These are phyloP conservation scores for Coregonus sp. DNA, from an alignment of 2,797 vertebrate genomes.

Conservation along the genomic window DNA sequence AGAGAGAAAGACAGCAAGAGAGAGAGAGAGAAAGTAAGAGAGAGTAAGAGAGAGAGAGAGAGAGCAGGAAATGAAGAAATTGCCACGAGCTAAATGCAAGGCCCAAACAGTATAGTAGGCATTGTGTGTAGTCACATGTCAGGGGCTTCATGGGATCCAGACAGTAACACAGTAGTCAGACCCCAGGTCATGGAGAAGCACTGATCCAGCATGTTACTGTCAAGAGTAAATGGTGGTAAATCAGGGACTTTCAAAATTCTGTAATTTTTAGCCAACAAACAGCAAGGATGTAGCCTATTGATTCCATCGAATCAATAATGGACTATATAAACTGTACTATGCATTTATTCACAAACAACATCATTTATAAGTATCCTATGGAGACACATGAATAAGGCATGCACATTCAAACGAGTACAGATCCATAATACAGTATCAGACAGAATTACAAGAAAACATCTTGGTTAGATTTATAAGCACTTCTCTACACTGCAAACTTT, in stretches of 20 bases:
- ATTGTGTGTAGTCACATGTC: slow-evolving; percentile 56
- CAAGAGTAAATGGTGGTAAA: background rate
- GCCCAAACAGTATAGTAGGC: slow-evolving; percentile 5
- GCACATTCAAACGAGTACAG: background rate
- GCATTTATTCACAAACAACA: background rate
- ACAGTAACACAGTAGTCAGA: slow-evolving; percentile 31
- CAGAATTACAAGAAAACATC: background rate
- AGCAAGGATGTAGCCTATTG: background rate
- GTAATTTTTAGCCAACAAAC: background rate
- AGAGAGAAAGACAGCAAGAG: background rate
- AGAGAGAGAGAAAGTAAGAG: slow-evolving; percentile 12
- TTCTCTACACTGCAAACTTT: background rate
- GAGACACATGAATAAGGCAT: background rate
- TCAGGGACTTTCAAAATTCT: background rate
- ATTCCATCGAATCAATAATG: background rate
- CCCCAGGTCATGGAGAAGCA: background rate
- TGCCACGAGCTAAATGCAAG: background rate
- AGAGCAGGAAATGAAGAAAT: slow-evolving; percentile 10
- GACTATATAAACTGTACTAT: background rate
- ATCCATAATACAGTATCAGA: background rate
- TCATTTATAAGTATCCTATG: background rate
- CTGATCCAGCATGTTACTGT: background rate
- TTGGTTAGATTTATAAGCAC: background rate
- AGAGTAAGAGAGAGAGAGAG: slow-evolving; percentile 50
- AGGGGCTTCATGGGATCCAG: slow-evolving; percentile 54